These are phyloP conservation scores for Halocynthia roretzi DNA, from an alignment of 23 tunicate genomes.

Conservation along the genomic window DNA sequence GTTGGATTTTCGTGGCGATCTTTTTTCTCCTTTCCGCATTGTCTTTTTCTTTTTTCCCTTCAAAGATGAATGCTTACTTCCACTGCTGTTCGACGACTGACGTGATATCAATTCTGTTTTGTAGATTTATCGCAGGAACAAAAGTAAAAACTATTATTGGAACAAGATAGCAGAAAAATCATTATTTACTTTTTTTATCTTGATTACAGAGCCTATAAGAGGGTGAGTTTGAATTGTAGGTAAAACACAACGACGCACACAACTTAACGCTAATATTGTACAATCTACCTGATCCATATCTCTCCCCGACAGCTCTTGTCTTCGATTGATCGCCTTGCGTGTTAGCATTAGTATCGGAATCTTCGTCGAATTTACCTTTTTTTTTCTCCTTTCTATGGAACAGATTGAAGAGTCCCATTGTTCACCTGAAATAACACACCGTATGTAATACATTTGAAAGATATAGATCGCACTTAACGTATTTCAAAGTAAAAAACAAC, in stretches of 20 bases:
- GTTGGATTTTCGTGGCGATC: constrained; percentile 4
- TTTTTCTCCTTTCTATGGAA: constrained; percentile 6
- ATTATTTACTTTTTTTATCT: too few relatives aligned
- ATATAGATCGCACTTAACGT: too few relatives aligned
- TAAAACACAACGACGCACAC: neutral
- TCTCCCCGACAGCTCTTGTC: neutral
- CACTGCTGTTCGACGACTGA: too few relatives aligned
- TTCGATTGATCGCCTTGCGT: neutral
- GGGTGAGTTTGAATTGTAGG: too few relatives aligned
- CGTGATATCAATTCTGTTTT: too few relatives aligned
- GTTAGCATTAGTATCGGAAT: neutral
- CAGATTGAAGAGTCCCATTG: constrained; percentile 18
- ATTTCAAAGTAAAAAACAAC: too few relatives aligned
- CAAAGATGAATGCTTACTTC: too few relatives aligned
- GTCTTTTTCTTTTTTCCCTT: neutral
- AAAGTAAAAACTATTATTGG: too few relatives aligned
- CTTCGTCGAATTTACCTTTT: neutral
- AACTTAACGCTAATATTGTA: neutral
- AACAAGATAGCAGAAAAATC: too few relatives aligned
- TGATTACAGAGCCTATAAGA: too few relatives aligned
- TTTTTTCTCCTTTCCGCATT: constrained; percentile 3
- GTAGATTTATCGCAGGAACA: too few relatives aligned
- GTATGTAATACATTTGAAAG: too few relatives aligned
- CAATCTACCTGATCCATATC: neutral
- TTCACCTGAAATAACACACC: constrained; percentile 12